Conservation (phyloP, 2,797 vertebrate species). For the Pseudomugil tenellus region DNA sequence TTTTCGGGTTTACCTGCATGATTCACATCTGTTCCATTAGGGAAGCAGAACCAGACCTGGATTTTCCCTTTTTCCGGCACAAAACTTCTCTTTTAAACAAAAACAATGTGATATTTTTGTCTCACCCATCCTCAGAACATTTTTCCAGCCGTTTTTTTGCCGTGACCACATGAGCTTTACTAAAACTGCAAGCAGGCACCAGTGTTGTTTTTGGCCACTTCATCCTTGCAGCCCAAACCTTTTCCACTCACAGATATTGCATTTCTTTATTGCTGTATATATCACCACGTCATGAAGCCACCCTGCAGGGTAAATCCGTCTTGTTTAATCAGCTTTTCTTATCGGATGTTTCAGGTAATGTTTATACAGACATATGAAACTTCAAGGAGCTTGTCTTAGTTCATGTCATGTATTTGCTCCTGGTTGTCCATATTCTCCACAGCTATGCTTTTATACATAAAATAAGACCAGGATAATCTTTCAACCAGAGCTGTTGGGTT, state of each 20-base stretch:
- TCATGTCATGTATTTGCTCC: constrained; percentile 2
- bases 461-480: constrained; percentile 36
- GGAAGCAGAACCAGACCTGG: background rate
- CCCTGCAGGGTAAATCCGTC: background rate
- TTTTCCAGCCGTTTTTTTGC: background rate
- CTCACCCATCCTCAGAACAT: background rate
- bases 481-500: constrained; percentile 56
- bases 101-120: background rate
- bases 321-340: background rate
- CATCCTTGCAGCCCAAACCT: background rate
- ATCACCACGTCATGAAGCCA: background rate
- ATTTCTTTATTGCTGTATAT: background rate
- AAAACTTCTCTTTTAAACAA: background rate
- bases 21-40: background rate
- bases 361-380: too few relatives aligned
- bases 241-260: background rate
- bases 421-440: background rate
- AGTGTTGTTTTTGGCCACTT: background rate
- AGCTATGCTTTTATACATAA: constrained; percentile 3
- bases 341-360: too few relatives aligned
- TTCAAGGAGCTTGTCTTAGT: constrained; percentile 11
- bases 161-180: background rate
- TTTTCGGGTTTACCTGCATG: background rate
- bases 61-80: background rate
- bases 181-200: background rate